Conservation (phyloP, 2,113 vertebrate genomes). For the Istiophorus platypterus region DNA sequence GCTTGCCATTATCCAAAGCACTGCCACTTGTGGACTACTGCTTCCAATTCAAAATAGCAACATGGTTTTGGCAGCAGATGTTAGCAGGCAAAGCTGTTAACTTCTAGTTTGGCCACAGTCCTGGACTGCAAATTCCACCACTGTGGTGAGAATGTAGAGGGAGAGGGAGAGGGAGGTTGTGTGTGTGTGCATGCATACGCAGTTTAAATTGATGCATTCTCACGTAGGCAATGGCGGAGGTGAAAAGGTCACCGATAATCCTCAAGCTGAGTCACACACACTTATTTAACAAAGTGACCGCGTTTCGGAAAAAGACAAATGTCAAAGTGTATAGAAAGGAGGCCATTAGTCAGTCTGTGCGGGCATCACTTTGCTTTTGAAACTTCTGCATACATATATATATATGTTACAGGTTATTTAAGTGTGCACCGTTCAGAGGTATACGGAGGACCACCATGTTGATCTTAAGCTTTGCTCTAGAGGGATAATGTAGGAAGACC, state of each 20-base stretch:
- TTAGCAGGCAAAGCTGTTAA: constrained; percentile 62
- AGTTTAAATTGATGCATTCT: constrained; percentile 68
- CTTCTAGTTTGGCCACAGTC: constrained; percentile 68
- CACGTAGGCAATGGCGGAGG: constrained; percentile 74
- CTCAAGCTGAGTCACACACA: constrained; percentile 65
- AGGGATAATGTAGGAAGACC: background rate
- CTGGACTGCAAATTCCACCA: constrained; percentile 63
- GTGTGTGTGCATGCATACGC: background rate
- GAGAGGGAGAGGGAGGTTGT: background rate
- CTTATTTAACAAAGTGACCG: constrained; percentile 1
- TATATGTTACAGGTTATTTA: constrained; percentile 4
- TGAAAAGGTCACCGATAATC: constrained; percentile 67
- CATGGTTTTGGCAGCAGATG: constrained; percentile 62
- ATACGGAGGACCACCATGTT: background rate
- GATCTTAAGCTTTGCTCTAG: background rate
- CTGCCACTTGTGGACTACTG: constrained; percentile 43
- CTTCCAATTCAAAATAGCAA: constrained; percentile 72
- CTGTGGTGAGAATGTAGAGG: constrained; percentile 56
- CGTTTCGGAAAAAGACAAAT: constrained; percentile 10
- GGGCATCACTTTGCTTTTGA: background rate
- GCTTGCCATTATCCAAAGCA: constrained; percentile 45
- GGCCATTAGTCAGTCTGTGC: constrained; percentile 5
- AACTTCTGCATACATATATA: background rate
- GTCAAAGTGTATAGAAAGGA: constrained; percentile 25
- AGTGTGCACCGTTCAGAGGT: background rate